Evolutionary conservation across 2,113 vertebrate species (phyloP), one percentile per base, ranked within the genome.

Genomic region (Pantherophis guttatus): DNA sequence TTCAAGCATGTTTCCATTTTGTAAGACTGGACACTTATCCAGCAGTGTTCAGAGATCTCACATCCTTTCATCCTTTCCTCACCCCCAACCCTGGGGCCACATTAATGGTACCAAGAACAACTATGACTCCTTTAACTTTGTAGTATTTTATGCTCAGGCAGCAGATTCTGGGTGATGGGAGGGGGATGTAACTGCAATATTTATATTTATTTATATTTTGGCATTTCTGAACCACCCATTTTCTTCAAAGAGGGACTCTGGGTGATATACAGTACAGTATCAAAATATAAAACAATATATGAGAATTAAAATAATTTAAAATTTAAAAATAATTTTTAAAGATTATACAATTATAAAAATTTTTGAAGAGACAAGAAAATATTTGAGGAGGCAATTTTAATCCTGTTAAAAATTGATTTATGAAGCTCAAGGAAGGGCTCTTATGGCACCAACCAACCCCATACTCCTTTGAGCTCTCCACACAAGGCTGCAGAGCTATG

Each of bases 1-100:
- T 97, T 97, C 52, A 62, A 94, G 96, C 96, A 97, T 97, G 96
- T 97, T 97, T 97, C 97, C 97, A 97, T 97, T 29, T 0, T 95
- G 94, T 0, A 21, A 70, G 95, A 94, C 94, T 93, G 90, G 57
- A 94, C 94, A 93, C 53, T 81, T 17, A 55, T 59, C 92, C 93
- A 0, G 0, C 92, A 93, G 86, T 93, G 89, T 94, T 93, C 21
- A 0, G 55, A 92, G 95, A 94, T 97, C 95, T 95, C 94, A 93
- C 19, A 94, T 94, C 85, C 89, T 95, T 93, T 89, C 0, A 0
- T 94, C 94, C 91, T 11, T 65, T 92, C 87, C 11, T 39, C 86
- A 52, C 87, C 12, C 33, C 33, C 33, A 81, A 81, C 3, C 17
- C 75, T 81, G 62, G 33, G 24, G 21, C 87, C 33, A n/a, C 1